Conservation (phyloP, 2,888 invertebrate genomes). For the Drosophila paramelanica region DNA sequence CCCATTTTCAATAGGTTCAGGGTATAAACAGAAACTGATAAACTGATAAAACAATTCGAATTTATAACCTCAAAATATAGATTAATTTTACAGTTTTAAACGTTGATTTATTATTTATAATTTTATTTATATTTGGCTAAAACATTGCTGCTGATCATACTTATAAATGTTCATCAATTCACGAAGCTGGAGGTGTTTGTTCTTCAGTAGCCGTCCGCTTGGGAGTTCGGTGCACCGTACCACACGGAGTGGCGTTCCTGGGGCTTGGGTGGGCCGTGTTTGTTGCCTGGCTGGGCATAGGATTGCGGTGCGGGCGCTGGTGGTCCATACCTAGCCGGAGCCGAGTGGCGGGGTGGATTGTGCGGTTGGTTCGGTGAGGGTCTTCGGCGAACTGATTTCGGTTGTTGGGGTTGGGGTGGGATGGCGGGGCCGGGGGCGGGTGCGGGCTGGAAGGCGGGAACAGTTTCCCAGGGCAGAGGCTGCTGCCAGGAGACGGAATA, state of each 20-base stretch:
- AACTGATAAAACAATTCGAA: neutral
- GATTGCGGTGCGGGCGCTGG: slow-evolving; percentile 3
- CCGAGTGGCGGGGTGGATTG: slow-evolving; percentile 7
- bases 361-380: slow-evolving; percentile 9
- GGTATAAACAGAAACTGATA: neutral
- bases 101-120: neutral
- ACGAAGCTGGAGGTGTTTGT: neutral
- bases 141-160: neutral
- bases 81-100: neutral
- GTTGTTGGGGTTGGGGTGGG: neutral
- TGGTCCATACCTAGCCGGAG: slow-evolving; percentile 11
- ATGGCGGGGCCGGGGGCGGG: slow-evolving; percentile 5
- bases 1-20: too few species aligned
- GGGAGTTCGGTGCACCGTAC: slow-evolving; percentile 19
- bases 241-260: slow-evolving; percentile 27
- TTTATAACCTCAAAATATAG: neutral
- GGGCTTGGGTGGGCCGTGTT: slow-evolving; percentile 2
- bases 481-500: slow-evolving; percentile 42
- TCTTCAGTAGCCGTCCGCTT: slow-evolving; percentile 25
- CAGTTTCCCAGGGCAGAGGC: slow-evolving; percentile 60
- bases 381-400: neutral
- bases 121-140: slow-evolving; percentile 13
- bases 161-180: neutral
- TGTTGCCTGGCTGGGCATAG: slow-evolving; percentile 5
- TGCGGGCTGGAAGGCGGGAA: slow-evolving; percentile 24